Evolutionary conservation across 2,797 vertebrate species (phyloP).

Genomic region (Arnoldichthys spilopterus): DNA sequence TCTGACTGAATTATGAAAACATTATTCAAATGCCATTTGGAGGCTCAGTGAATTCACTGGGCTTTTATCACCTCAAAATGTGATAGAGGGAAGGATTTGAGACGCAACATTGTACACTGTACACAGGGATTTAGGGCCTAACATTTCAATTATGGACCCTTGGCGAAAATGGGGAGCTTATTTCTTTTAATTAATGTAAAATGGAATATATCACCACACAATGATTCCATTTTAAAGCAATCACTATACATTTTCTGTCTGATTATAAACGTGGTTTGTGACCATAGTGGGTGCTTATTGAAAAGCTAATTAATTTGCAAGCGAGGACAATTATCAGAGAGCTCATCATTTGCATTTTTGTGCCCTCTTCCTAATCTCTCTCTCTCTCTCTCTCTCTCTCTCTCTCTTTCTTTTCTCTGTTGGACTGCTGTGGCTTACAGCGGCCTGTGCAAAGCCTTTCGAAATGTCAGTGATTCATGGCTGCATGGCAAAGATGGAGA

Average conservation of each 20-base stretch:
- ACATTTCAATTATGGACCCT: slow-evolving; percentile 54
- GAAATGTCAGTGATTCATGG: slow-evolving; percentile 73
- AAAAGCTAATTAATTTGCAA: slow-evolving; percentile 59
- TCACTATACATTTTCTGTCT: slow-evolving; percentile 59
- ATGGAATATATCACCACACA: slow-evolving; percentile 58
- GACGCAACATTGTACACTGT: slow-evolving; percentile 12
- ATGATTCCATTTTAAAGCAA: slow-evolving; percentile 60
- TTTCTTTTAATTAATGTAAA: slow-evolving; percentile 61
- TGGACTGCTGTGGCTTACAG: slow-evolving; percentile 63
- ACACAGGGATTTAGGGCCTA: slow-evolving; percentile 46
- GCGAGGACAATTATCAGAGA: slow-evolving; percentile 53
- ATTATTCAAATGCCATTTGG: slow-evolving; percentile 63
- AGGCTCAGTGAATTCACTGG: slow-evolving; percentile 47
- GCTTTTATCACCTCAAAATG: slow-evolving; percentile 51
- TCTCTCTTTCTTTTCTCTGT: slow-evolving; percentile 45
- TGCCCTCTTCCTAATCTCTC: slow-evolving; percentile 60
- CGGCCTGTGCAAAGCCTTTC: slow-evolving; percentile 59
- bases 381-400: slow-evolving; percentile 48
- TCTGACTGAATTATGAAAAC: slow-evolving; percentile 65
- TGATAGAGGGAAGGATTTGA: slow-evolving; percentile 26
- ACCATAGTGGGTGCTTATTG: slow-evolving; percentile 56
- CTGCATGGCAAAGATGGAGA: slow-evolving; percentile 56
- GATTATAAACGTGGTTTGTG: slow-evolving; percentile 61
- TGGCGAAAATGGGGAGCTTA: slow-evolving; percentile 52
- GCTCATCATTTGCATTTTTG: slow-evolving; percentile 51